Base-by-base conservation (phyloP, 2,797 vertebrate genomes). In the Protosalanx chinensis region DNA sequence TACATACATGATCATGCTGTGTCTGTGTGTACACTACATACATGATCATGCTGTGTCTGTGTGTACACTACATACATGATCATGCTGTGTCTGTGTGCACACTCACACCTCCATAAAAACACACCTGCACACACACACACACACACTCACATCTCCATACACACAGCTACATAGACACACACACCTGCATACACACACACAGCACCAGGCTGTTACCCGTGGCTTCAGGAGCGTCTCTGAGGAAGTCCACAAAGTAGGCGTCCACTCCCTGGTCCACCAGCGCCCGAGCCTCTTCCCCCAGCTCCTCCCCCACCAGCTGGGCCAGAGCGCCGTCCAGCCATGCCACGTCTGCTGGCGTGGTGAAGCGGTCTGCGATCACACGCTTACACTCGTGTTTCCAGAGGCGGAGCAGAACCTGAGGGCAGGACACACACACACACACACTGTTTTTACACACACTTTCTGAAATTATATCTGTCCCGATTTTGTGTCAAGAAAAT, bases 361-460 rank as follows among this genome's bases (percentile, higher is more conserved):
- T 97, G 70, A 98, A 98, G 68, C 97, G 94, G 87, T 99, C 97
- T 0, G 96, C 95, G 76, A 99, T 95, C 72, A 98, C 96, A 20
- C 96, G 88, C 65, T 95, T 97, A 68, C 95, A 98, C 82, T 99
- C 98, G 0, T 99, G 97, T 67, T 96, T 98, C 97, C 97, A 98
- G 46, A 99, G 82, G n/a, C 81, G 86, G 78, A 98, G 81, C 71
- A 98, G 80, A 1, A 91, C 83, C 97, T 99, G 73, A 37, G 27
- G 15, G 7, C 23, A 5, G 12, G 1, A 5, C 16, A 60, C 58
- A 29, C 16, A 5, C 23, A 27, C 23, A 27, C 23, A 27, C 23
- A 27, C 23, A 27, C 23, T 27, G 1, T 27, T 27, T 27, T 27
- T 27, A 27, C 23, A 27, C 23, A 27, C 23, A 27, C 23, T 27